Percentiles rank a stretch among this genome's conserved stretches.
Evolutionary conservation across 2,113 vertebrate species (phyloP).

Genomic region (Prochilodus magdalenae): DNA sequence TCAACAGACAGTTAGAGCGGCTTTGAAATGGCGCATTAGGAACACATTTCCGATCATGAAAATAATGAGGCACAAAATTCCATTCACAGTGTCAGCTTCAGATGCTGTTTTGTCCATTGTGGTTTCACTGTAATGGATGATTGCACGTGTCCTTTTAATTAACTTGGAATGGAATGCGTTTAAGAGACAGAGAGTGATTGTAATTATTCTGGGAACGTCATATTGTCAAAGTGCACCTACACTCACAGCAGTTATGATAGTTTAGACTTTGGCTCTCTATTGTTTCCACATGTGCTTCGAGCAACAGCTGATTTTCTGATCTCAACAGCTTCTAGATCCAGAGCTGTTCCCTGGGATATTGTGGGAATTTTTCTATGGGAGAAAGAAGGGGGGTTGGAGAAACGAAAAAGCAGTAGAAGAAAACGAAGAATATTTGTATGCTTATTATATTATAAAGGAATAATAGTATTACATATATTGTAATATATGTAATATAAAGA

Average conservation of each 20-base stretch:
- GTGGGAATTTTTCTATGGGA: slow-evolving; percentile 32
- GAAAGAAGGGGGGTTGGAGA: background rate
- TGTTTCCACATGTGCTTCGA: slow-evolving; percentile 25
- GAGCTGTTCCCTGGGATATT: slow-evolving; percentile 36
- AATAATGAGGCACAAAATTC: background rate
- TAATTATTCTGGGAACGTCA: slow-evolving; percentile 58
- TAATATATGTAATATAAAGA: too few species aligned
- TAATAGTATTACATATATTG: too few species aligned
- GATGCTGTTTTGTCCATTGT: slow-evolving; percentile 35
- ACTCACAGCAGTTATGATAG: slow-evolving; percentile 36
- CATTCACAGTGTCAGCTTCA: slow-evolving; percentile 6
- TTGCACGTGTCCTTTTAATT: slow-evolving; percentile 37
- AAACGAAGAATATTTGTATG: too few species aligned
- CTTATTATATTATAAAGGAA: too few species aligned
- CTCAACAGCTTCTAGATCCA: slow-evolving; percentile 35
- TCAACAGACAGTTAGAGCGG: background rate
- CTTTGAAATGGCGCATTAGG: background rate
- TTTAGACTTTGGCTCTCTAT: slow-evolving; percentile 12
- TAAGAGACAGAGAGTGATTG: slow-evolving; percentile 53
- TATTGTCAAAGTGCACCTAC: background rate
- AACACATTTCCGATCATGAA: background rate
- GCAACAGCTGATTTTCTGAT: slow-evolving; percentile 53
- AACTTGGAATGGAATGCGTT: slow-evolving; percentile 47
- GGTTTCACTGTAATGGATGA: slow-evolving; percentile 8
- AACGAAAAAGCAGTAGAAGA: too few species aligned